phyloP scores from a whole-genome alignment of 2,888 invertebrate genomes.

The Lacanobia wlatinum region DNA sequence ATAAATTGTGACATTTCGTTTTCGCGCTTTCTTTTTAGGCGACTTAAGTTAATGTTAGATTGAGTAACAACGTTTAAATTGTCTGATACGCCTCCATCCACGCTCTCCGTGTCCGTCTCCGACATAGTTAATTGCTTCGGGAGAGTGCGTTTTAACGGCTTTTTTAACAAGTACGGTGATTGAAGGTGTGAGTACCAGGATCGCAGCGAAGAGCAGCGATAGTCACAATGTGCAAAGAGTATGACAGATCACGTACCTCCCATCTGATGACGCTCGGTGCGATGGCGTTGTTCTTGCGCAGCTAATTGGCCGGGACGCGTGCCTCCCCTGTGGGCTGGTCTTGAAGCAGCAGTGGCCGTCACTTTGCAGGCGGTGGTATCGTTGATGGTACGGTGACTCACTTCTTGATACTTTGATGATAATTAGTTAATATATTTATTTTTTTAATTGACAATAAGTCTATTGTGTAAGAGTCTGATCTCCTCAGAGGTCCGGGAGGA shows the following conservation, averaged over 20 bases:
- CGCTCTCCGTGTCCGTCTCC: slow-evolving; percentile 2
- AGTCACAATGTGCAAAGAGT: slow-evolving; percentile 8
- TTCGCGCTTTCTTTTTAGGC: slow-evolving; percentile 7
- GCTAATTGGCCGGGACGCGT: slow-evolving; percentile 7
- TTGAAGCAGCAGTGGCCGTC: not conserved
- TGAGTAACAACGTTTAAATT: not conserved
- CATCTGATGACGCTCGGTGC: not conserved
- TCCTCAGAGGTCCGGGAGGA: too few relatives aligned
- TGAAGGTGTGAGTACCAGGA: slow-evolving; percentile 9
- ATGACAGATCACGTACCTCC: slow-evolving; percentile 3
- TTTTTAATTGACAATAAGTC: not conserved
- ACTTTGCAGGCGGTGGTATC: not conserved
- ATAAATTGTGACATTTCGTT: too few relatives aligned
- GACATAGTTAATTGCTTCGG: not conserved
- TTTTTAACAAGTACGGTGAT: slow-evolving; percentile 1
- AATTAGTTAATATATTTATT: not conserved
- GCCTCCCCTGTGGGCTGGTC: not conserved
- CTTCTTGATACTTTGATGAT: not conserved
- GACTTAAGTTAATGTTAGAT: not conserved
- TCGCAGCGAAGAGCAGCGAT: not conserved
- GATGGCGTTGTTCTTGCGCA: not conserved
- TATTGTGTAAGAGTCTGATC: not conserved
- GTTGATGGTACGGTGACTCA: not conserved
- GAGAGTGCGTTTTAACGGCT: not conserved
- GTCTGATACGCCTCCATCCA: slow-evolving; percentile 13